Percentiles rank a stretch among this genome's conserved stretches.
phyloP scores from a whole-genome alignment of 2,888 invertebrate species.

The Esperia sulphurella region DNA sequence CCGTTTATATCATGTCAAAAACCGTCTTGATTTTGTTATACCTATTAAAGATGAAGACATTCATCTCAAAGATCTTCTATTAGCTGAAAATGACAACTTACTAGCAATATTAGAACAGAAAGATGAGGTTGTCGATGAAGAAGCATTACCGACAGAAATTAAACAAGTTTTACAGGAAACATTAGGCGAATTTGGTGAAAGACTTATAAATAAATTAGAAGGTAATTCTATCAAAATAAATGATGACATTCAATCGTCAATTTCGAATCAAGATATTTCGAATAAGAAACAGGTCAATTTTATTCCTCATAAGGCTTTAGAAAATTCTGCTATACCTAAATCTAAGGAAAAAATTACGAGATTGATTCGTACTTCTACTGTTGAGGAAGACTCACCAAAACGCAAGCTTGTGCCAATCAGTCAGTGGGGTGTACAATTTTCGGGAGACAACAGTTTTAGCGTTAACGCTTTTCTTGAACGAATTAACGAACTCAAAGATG shows the following conservation, averaged over 20 bases:
- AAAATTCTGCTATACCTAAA: not conserved
- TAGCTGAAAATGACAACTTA: not conserved
- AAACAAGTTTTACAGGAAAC: not conserved
- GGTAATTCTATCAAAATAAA: too few relatives aligned
- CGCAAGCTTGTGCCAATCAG: slow-evolving; percentile 7
- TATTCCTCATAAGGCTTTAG: not conserved
- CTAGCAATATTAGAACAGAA: not conserved
- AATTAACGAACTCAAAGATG: slow-evolving; percentile 6
- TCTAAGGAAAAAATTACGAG: not conserved
- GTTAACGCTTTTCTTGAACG: slow-evolving; percentile 9
- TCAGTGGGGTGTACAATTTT: slow-evolving; percentile 8
- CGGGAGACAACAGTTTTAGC: slow-evolving; percentile 1
- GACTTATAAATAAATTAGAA: not conserved
- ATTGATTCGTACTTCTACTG: not conserved
- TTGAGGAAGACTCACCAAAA: not conserved
- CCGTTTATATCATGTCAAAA: not conserved
- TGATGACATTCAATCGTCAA: too few relatives aligned
- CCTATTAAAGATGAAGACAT: not conserved
- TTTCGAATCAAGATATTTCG: too few relatives aligned
- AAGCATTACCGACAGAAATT: not conserved
- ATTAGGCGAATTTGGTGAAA: not conserved
- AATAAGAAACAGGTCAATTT: not conserved
- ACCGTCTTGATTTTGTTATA: not conserved
- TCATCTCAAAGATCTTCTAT: not conserved
- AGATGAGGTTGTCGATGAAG: not conserved